These are phyloP conservation scores for Pandemis corylana DNA, from an alignment of 2,888 invertebrate species.

Conservation along the genomic window DNA sequence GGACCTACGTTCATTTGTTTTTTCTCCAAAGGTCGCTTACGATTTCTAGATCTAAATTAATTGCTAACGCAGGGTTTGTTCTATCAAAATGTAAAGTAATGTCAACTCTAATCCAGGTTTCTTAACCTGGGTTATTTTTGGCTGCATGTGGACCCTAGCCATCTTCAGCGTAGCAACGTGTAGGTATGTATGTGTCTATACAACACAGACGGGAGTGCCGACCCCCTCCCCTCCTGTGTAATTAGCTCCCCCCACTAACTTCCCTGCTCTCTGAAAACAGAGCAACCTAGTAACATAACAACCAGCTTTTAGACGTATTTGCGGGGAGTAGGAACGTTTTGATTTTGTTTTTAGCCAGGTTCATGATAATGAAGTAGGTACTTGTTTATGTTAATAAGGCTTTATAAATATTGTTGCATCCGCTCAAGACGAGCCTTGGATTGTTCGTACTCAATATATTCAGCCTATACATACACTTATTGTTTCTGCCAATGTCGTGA, in stretches of 20 bases:
- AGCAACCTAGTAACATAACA: constrained; percentile 68
- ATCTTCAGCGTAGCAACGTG: background rate
- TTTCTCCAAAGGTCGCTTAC: background rate
- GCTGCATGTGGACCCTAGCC: background rate
- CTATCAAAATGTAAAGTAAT: too few species aligned
- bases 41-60: too few species aligned
- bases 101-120: too few species aligned
- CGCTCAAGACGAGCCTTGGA: too few species aligned
- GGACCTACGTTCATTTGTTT: background rate
- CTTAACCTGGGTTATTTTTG: too few species aligned
- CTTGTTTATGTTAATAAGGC: too few species aligned
- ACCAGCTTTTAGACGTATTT: constrained; percentile 55
- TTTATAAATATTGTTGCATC: too few species aligned
- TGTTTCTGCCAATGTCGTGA: too few species aligned
- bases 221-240: constrained; percentile 50
- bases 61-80: too few species aligned
- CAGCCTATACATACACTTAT: too few species aligned
- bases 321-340: constrained; percentile 7
- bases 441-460: too few species aligned
- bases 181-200: constrained; percentile 13
- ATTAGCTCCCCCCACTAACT: constrained; percentile 58
- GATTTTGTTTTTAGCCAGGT: constrained; percentile 3
- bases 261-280: constrained; percentile 59
- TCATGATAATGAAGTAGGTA: background rate
- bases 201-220: constrained; percentile 55